These are phyloP conservation scores for Neotoxoptera formosana DNA, from an alignment of 1,140 invertebrate genomes.

Conservation along the genomic window DNA sequence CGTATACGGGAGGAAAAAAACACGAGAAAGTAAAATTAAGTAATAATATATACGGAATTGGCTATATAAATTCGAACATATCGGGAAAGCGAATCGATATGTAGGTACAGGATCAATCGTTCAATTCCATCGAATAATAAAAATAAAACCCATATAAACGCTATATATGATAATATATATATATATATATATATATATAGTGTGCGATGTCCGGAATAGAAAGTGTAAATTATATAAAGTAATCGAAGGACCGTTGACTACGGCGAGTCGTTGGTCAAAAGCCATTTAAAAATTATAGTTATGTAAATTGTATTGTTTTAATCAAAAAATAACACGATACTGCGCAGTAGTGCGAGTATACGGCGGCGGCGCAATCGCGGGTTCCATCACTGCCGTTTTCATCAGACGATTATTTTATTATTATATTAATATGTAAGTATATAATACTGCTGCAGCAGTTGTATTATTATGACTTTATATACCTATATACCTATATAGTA, in stretches of 20 bases:
- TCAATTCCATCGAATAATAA: constrained; percentile 13
- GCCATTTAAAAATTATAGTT: neutral
- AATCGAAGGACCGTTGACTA: neutral
- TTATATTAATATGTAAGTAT: neutral
- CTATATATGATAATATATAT: neutral
- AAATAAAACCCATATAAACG: neutral
- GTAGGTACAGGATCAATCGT: neutral
- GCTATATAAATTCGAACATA: neutral
- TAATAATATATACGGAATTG: constrained; percentile 18
- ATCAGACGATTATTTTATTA: neutral
- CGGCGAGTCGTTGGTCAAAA: neutral
- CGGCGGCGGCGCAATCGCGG: neutral
- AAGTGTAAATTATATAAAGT: constrained; percentile 1
- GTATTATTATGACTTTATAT: neutral
- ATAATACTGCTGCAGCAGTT: too few relatives aligned
- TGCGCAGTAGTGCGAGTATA: neutral
- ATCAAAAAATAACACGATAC: too few relatives aligned
- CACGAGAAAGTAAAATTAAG: neutral
- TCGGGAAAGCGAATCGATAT: neutral
- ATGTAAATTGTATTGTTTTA: neutral
- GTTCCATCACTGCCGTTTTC: neutral
- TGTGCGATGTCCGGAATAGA: neutral
- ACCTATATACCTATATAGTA: too few relatives aligned
- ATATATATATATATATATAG: too few relatives aligned
- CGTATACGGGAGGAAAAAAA: neutral